Evolutionary conservation across 2,888 invertebrate species (phyloP), one percentile per base, ranked within the genome.

Genomic region (Rhopalosiphum nymphaeae): DNA sequence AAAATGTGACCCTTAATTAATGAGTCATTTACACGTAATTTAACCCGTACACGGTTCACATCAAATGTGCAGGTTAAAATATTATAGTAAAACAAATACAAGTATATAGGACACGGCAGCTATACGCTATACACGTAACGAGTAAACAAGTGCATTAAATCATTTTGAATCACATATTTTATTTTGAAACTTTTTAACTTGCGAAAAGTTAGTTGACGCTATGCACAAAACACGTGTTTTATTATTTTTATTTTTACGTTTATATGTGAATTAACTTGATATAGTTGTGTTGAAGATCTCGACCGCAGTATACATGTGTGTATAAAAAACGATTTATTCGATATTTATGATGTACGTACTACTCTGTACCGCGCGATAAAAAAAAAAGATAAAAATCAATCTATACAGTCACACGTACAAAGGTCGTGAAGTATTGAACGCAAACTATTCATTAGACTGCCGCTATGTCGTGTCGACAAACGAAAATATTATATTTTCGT

Each of bases 21-120:
- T 56, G 93, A 89, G 67, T 84, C 93, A 78, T 93, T 93, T 89
- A 93, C 93, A 93, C 93, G 93, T 93, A 93, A 93, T 93, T 93
- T 78, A 89, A 84, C 87, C 56, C 13, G 44, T 44, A n/a, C 56
- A 56, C 89, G 7, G n/a, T 78, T 78, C 78, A 42, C 21, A 49
- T 49, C 49, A 26, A 93, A 88, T 86, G 36, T 42, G 21, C 46
- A 44, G 78, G 67, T 84, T 44, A 29, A 53, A 53, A 36, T 49
- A 88, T 29, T 29, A 25, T 53, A 53, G 88, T 88, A 21, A 53
- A 88, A 88, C 49, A 53, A 88, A 88, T 21, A 53, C 53, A 16
- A 53, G n/a, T 46, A 88, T 88, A 21, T 36, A 78, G 36, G 36
- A 9, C 21, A 78, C 36, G 36, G 36, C 36, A 36, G 36, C 36